These are phyloP conservation scores for Mizuhopecten yessoensis DNA, from an alignment of 1,140 invertebrate genomes.

Conservation along the genomic window DNA sequence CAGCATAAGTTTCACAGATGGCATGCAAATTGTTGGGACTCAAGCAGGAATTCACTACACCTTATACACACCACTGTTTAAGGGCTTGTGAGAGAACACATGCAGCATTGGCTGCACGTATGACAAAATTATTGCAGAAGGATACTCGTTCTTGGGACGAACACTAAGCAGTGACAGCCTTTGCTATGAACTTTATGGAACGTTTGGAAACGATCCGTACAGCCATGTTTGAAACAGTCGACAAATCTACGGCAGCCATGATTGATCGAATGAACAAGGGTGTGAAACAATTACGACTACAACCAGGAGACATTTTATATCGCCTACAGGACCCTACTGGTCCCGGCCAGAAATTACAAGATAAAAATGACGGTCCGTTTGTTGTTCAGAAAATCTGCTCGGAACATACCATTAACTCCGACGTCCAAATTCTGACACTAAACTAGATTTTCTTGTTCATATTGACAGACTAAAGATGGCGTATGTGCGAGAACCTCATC, in stretches of 20 bases:
- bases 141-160: not conserved
- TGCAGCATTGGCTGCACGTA: too few species aligned
- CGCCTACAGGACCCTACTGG: constrained; percentile 5
- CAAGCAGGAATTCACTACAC: too few species aligned
- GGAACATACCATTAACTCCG: constrained; percentile 18
- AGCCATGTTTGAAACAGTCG: not conserved
- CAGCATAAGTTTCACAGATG: too few species aligned
- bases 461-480: constrained; percentile 45
- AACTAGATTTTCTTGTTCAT: not conserved
- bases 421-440: not conserved
- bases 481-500: constrained; percentile 41
- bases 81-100: too few species aligned
- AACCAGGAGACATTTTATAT: constrained; percentile 46
- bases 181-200: not conserved
- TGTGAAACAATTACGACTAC: not conserved
- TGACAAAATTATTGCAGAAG: too few species aligned
- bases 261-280: not conserved
- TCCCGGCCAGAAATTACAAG: constrained; percentile 47
- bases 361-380: constrained; percentile 43
- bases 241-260: not conserved
- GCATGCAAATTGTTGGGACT: too few species aligned
- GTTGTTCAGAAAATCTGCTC: not conserved
- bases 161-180: too few species aligned
- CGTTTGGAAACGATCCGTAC: not conserved
- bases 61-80: too few species aligned